phyloP scores from a whole-genome alignment of 2,888 invertebrate species.

The Cosmia pyralina region DNA sequence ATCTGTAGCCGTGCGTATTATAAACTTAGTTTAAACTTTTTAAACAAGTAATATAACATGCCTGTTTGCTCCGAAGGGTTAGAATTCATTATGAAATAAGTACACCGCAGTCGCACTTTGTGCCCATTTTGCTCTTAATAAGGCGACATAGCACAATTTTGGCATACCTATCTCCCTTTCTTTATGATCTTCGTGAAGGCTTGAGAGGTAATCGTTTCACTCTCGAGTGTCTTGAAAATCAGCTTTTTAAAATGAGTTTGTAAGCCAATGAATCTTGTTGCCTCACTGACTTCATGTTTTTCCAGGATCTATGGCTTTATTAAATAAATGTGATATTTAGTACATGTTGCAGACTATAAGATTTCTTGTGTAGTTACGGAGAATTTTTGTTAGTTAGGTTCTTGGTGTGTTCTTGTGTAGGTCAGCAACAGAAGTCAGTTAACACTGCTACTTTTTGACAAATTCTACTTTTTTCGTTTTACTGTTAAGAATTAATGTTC shows the following conservation, averaged over 20 bases:
- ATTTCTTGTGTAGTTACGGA: not conserved
- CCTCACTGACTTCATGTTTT: conserved; percentile 25
- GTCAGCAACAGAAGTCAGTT: too few relatives aligned
- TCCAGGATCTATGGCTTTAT: not conserved
- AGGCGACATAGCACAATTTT: not conserved
- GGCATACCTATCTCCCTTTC: not conserved
- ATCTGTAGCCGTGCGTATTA: too few relatives aligned
- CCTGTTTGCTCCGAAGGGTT: too few relatives aligned
- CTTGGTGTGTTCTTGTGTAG: not conserved
- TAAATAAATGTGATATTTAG: conserved; percentile 6
- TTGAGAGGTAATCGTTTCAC: conserved; percentile 38
- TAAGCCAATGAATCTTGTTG: conserved; percentile 43
- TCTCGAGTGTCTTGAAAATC: conserved; percentile 30
- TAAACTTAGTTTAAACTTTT: too few relatives aligned
- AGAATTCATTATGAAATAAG: too few relatives aligned
- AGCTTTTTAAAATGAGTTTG: conserved; percentile 52
- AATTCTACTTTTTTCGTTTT: too few relatives aligned
- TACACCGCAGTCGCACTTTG: too few relatives aligned
- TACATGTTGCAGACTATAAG: not conserved
- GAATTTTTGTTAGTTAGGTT: not conserved
- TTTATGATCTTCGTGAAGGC: not conserved
- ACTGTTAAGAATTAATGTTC: too few relatives aligned
- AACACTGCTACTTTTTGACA: too few relatives aligned
- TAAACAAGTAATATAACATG: too few relatives aligned
- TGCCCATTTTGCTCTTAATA: not conserved